These are phyloP conservation scores for Amphiprion percula DNA, from an alignment of 2,113 vertebrate species.

Conservation along the genomic window DNA sequence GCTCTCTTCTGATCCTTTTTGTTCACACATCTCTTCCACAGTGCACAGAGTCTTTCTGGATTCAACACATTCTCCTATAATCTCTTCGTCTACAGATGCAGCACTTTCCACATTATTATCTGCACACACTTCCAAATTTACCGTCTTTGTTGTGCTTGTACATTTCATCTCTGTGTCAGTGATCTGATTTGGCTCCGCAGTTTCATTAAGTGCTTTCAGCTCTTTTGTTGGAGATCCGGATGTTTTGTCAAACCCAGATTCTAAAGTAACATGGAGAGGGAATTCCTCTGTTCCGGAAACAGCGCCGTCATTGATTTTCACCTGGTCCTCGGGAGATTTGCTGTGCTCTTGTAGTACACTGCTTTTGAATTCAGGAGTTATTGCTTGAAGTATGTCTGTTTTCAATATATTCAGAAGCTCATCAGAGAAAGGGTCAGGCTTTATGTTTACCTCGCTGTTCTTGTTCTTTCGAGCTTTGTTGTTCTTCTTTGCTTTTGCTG, in stretches of 20 bases:
- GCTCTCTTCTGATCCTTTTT: constrained; percentile 61
- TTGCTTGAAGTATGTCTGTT: constrained; percentile 78
- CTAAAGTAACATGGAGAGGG: constrained; percentile 39
- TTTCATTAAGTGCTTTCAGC: constrained; percentile 39
- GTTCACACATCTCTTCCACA: constrained; percentile 61
- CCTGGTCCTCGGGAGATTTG: constrained; percentile 62
- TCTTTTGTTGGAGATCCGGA: constrained; percentile 43
- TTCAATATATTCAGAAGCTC: constrained; percentile 81
- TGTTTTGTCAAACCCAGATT: constrained; percentile 41
- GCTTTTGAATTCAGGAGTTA: constrained; percentile 80
- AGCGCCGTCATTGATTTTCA: constrained; percentile 48
- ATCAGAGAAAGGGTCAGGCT: constrained; percentile 66
- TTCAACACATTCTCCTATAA: constrained; percentile 42
- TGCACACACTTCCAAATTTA: constrained; percentile 41
- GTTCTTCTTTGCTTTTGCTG: constrained; percentile 75
- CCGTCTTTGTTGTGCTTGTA: constrained; percentile 35
- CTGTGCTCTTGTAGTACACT: constrained; percentile 44
- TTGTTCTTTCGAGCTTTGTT: constrained; percentile 79
- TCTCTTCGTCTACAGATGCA: constrained; percentile 38
- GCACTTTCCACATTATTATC: constrained; percentile 50
- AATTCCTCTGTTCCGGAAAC: constrained; percentile 47
- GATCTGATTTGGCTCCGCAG: constrained; percentile 35
- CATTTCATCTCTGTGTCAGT: constrained; percentile 52
- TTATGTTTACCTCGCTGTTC: constrained; percentile 61
- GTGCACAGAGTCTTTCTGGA: constrained; percentile 39